Evolutionary conservation across 2,797 vertebrate genomes (phyloP), one percentile per base, ranked within the genome.

Genomic region (Rhincodon typus): DNA sequence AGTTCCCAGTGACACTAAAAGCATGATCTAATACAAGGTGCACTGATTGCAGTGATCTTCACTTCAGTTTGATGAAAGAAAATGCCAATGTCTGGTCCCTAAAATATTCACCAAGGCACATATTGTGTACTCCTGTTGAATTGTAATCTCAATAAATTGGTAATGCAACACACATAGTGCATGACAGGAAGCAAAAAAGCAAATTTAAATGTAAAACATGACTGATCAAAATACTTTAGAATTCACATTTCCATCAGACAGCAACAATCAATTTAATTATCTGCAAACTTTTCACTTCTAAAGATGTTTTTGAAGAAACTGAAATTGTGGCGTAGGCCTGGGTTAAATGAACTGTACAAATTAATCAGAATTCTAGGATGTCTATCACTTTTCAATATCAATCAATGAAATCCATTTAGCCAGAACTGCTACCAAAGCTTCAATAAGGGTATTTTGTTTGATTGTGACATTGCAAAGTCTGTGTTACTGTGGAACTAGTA

Each of bases 261-360:
- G 42, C 38, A 46, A 21, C 84, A 46, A 87, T 87, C 84, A 87
- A 17, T 50, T 87, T 87, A 87, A 87, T 87, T 87, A 87, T 87
- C 50, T 87, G 25, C 84, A 50, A 87, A 87, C 42, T 34, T 46
- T 87, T 87, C 1, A 17, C 19, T 21, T 87, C 84, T 50, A 87
- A 87, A 50, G 38, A 46, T 25, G 25, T 23, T 87, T 87, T 87
- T 87, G 84, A 87, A 87, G 38, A 50, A 87, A 46, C 42, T 87
- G 34, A 86, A 86, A 86, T 86, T 86, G n/a, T 86, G 82, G 82
- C 8, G 38, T 38, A 46, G 46, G 70, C 70, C 27, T 3, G 7
- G 25, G 7, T 5, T 72, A 72, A 86, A 86, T 86, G 82, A 7
- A 42, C 82, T 86, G 82, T 46, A 86, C 46, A 42, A 87, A 87